phyloP scores from a whole-genome alignment of 2,888 invertebrate genomes.

The Cordilura impudica region DNA sequence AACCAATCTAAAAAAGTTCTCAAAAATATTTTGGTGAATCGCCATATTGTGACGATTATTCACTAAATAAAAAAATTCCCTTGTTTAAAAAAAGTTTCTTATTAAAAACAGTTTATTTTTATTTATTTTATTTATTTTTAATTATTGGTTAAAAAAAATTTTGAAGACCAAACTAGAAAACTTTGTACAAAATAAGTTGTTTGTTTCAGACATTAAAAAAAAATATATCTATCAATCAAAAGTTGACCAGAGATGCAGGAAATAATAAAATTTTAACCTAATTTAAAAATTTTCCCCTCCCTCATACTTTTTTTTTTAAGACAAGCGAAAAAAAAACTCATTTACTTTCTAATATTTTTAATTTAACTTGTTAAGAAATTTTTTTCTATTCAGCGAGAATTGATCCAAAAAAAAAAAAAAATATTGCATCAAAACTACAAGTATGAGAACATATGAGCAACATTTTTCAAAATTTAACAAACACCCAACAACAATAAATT shows the following conservation, averaged over 20 bases:
- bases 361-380: background rate
- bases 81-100: no score
- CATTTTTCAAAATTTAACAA: background rate
- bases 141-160: no score
- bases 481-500: no score
- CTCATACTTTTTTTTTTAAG: background rate
- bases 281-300: background rate
- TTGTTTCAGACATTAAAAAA: no score
- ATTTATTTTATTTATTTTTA: no score
- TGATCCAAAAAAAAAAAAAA: background rate
- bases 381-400: background rate
- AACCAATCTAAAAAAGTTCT: no score
- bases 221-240: background rate
- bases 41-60: no score
- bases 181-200: no score
- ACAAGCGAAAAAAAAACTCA: background rate
- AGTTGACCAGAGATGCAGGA: background rate
- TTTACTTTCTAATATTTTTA: background rate
- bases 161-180: no score
- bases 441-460: background rate
- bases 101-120: no score
- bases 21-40: no score
- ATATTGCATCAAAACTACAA: background rate
- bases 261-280: slow-evolving; percentile 1
- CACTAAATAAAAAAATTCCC: no score